phyloP scores from a whole-genome alignment of 2,888 invertebrate genomes.

The Chymomyza amoena region DNA sequence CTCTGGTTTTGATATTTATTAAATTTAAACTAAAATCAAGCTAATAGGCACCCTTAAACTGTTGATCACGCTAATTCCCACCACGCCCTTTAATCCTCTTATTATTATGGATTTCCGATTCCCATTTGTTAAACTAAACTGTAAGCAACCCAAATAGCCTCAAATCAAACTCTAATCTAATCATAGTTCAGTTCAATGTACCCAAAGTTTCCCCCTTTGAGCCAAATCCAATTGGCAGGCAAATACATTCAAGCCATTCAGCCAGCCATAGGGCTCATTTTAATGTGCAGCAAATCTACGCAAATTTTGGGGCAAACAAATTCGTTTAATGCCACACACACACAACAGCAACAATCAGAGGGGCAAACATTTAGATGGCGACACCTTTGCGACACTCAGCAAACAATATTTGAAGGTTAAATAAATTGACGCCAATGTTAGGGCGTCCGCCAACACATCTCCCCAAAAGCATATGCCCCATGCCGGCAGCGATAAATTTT shows the following conservation, averaged over 20 bases:
- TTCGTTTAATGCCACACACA: conserved; percentile 49
- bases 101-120: not conserved
- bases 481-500: conserved; percentile 63
- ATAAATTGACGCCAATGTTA: conserved; percentile 50
- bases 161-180: not conserved
- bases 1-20: too few species aligned
- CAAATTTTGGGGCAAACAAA: conserved; percentile 61
- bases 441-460: not conserved
- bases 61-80: not conserved
- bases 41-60: not conserved
- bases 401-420: conserved; percentile 64
- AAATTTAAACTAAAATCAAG: too few species aligned
- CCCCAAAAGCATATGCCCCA: conserved; percentile 59
- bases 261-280: conserved; percentile 10
- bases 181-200: not conserved
- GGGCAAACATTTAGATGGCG: conserved; percentile 31
- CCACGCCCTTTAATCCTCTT: not conserved
- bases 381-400: conserved; percentile 48
- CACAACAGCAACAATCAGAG: conserved; percentile 6
- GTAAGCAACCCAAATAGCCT: not conserved
- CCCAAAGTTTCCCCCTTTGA: not conserved
- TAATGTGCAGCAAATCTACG: conserved; percentile 66
- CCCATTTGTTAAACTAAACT: not conserved
- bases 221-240: conserved; percentile 25
- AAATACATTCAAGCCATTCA: conserved; percentile 44